Conservation (phyloP, 1,140 invertebrate genomes). For the Muscidifurax raptorellus region DNA sequence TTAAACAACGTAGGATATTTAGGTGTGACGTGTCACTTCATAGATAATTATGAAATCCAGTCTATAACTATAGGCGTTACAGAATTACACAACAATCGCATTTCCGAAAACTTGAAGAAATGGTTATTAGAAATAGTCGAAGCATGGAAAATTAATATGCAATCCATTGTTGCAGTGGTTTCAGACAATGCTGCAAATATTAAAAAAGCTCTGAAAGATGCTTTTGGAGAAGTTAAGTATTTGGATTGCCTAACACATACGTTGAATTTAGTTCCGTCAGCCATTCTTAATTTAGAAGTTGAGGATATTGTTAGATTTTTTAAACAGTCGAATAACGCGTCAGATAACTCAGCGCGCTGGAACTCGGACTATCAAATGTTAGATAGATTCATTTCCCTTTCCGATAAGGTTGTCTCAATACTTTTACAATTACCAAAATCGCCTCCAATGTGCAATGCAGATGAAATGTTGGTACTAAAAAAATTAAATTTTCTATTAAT, state of each 20-base stretch:
- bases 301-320: slow-evolving; percentile 21
- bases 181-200: slow-evolving; percentile 64
- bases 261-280: slow-evolving; percentile 58
- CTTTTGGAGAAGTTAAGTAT: slow-evolving; percentile 52
- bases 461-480: not conserved
- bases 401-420: not conserved
- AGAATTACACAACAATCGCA: slow-evolving; percentile 54
- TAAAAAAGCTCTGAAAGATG: slow-evolving; percentile 55
- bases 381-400: not conserved
- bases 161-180: slow-evolving; percentile 61
- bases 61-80: slow-evolving; percentile 54
- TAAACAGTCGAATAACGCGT: not conserved
- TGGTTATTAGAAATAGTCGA: slow-evolving; percentile 59
- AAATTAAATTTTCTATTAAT: not conserved
- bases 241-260: slow-evolving; percentile 64
- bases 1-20: slow-evolving; percentile 60
- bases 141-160: slow-evolving; percentile 57
- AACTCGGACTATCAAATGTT: slow-evolving; percentile 6
- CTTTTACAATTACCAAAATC: not conserved
- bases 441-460: slow-evolving; percentile 1
- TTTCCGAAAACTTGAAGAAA: slow-evolving; percentile 55
- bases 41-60: slow-evolving; percentile 44
- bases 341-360: slow-evolving; percentile 1
- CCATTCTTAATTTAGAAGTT: not conserved
- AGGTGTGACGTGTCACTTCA: slow-evolving; percentile 59